These are phyloP conservation scores for Lapara coniferarum DNA, from an alignment of 2,888 invertebrate species.

Conservation along the genomic window DNA sequence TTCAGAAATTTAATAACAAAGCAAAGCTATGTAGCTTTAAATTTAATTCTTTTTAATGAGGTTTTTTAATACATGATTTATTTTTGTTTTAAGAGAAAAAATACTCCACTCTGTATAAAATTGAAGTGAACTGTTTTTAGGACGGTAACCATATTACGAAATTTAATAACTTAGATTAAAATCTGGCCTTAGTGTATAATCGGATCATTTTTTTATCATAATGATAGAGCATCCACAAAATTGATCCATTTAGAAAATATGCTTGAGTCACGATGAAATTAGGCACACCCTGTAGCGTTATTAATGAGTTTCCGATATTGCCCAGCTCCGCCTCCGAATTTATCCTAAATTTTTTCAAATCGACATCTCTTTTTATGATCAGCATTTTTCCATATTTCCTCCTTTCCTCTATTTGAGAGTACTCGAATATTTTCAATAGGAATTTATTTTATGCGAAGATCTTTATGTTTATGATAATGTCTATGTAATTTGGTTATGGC, in stretches of 20 bases:
- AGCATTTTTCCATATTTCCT: conserved; percentile 28
- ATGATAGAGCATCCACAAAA: conserved; percentile 51
- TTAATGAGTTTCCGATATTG: conserved; percentile 81
- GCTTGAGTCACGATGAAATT: conserved; percentile 71
- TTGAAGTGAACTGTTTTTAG: background rate
- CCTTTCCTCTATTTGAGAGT: conserved; percentile 34
- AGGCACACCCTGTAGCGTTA: conserved; percentile 73
- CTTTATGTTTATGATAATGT: conserved; percentile 20
- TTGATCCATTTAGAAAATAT: conserved; percentile 64
- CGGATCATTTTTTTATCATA: conserved; percentile 28
- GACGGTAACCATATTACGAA: background rate
- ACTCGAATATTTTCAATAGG: conserved; percentile 33
- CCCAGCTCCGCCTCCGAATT: conserved; percentile 56
- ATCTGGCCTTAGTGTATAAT: conserved; percentile 7
- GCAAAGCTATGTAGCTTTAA: too few species aligned
- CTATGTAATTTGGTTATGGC: background rate
- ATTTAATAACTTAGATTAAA: conserved; percentile 13
- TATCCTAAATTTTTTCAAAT: conserved; percentile 57
- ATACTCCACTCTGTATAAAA: too few species aligned
- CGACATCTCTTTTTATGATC: conserved; percentile 49
- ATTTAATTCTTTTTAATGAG: background rate
- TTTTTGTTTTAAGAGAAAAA: too few species aligned
- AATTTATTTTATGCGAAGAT: conserved; percentile 28
- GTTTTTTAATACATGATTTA: too few species aligned
- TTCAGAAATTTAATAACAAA: conserved; percentile 8